Evolutionary conservation across 2,113 vertebrate genomes (phyloP), one percentile per base, ranked within the genome.

Genomic region (Prinia subflava): DNA sequence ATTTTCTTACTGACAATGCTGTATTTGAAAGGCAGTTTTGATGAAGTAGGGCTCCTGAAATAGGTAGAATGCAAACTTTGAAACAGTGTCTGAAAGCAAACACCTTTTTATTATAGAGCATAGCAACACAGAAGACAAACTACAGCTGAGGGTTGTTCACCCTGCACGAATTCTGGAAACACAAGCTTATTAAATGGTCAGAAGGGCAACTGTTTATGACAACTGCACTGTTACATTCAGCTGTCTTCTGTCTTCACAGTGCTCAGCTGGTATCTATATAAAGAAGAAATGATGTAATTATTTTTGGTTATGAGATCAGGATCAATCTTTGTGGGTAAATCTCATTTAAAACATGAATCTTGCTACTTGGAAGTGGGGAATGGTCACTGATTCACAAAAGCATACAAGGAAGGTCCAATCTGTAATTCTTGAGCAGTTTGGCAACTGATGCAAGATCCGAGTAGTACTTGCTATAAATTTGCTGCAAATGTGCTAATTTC

Each of bases 231-330:
- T 78, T 86, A 50, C 2, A 33, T 75, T 94, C 44, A 20, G 33
- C 41, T 59, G 25, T 94, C 74, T 79, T 87, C 92, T 64, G 16
- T 89, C 79, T 65, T 81, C 15, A 1, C 17, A 52, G 56, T 53
- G n/a, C 53, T 97, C 95, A 97, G 77, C 93, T 97, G 95, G 63
- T 80, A 83, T 97, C 97, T 97, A 91, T 69, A 27, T 19, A 64
- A 55, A 90, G 64, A 94, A 87, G 80, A 92, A 41, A 5, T 56
- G 12, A 42, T 64, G 9, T 70, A 52, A 47, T 86, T 90, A 87
- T 24, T 89, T 86, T 89, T 46, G 15, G 4, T 83, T 93, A 33
- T 20, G 79, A 55, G 37, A 78, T 78, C 9, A 37, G 25, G 57
- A 64, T 90, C 69, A 71, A 15, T 83, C 47, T 91, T 81, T 46